A percentile compares a stretch with the other conserved stretches of the same genome.
phyloP scores from a whole-genome alignment of 2,888 invertebrate genomes.

The Buathra laborator region DNA sequence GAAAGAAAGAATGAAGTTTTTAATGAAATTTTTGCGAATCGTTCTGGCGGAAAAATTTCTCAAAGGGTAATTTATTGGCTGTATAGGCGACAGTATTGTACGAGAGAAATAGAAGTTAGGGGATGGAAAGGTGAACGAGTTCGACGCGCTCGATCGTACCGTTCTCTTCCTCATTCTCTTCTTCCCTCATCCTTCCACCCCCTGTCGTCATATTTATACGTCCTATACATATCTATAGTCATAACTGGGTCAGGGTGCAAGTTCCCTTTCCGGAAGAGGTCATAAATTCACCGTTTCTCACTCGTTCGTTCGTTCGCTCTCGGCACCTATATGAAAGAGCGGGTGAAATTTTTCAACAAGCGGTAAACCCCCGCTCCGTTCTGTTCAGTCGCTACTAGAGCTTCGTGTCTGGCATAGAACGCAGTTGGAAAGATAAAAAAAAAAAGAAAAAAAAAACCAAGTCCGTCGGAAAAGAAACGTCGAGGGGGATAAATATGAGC shows the following conservation, averaged over 20 bases:
- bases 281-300: slow-evolving; percentile 52
- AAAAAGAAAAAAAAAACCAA: not conserved
- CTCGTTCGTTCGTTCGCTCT: slow-evolving; percentile 28
- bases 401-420: slow-evolving; percentile 20
- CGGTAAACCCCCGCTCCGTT: slow-evolving; percentile 11
- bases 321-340: slow-evolving; percentile 22
- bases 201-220: slow-evolving; percentile 45
- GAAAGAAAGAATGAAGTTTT: not conserved
- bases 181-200: not conserved
- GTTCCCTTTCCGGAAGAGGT: slow-evolving; percentile 52
- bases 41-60: not conserved
- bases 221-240: slow-evolving; percentile 17
- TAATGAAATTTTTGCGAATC: not conserved
- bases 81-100: not conserved
- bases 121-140: not conserved
- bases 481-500: slow-evolving; percentile 40
- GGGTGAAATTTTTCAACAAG: slow-evolving; percentile 49
- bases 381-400: slow-evolving; percentile 4
- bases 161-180: not conserved
- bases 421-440: slow-evolving; percentile 1
- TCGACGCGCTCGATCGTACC: slow-evolving; percentile 37
- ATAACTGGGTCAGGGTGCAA: slow-evolving; percentile 58
- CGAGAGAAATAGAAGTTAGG: not conserved
- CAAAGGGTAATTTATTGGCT: not conserved
- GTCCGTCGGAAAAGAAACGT: not conserved